phyloP scores from a whole-genome alignment of 1,140 invertebrate species.

The Drosophila funebris region DNA sequence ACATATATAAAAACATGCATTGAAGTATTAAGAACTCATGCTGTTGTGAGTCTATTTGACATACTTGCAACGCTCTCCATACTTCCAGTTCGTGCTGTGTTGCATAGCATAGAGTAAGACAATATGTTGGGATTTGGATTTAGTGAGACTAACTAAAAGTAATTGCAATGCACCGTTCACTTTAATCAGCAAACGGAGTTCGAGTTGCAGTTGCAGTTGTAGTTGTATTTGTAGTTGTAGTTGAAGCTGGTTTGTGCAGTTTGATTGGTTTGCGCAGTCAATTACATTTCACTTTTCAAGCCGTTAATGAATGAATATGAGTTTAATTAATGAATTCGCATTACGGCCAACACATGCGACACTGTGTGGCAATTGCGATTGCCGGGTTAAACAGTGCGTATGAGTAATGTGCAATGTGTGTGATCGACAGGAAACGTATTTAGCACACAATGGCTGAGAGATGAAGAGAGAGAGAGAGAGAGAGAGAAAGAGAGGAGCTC shows the following conservation, averaged over 20 bases:
- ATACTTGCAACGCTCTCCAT: slow-evolving; percentile 90
- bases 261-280: background rate
- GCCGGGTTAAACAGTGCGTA: slow-evolving; percentile 70
- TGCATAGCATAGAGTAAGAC: slow-evolving; percentile 4
- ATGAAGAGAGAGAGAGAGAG: background rate
- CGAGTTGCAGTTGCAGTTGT: background rate
- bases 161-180: slow-evolving; percentile 30
- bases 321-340: slow-evolving; percentile 59
- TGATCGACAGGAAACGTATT: slow-evolving; percentile 65
- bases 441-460: slow-evolving; percentile 68
- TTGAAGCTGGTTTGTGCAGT: slow-evolving; percentile 14
- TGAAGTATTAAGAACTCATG: background rate
- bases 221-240: slow-evolving; percentile 6
- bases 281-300: slow-evolving; percentile 70
- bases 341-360: background rate
- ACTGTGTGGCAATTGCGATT: slow-evolving; percentile 26
- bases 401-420: slow-evolving; percentile 56
- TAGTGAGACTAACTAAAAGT: slow-evolving; percentile 12
- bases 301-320: slow-evolving; percentile 3
- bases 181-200: slow-evolving; percentile 27
- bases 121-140: background rate
- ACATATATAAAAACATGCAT: background rate
- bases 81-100: slow-evolving; percentile 87
- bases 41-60: slow-evolving; percentile 71
- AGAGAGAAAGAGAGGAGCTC: background rate